These are phyloP conservation scores for Ephestia elutella DNA, from an alignment of 1,140 invertebrate species.

Conservation along the genomic window DNA sequence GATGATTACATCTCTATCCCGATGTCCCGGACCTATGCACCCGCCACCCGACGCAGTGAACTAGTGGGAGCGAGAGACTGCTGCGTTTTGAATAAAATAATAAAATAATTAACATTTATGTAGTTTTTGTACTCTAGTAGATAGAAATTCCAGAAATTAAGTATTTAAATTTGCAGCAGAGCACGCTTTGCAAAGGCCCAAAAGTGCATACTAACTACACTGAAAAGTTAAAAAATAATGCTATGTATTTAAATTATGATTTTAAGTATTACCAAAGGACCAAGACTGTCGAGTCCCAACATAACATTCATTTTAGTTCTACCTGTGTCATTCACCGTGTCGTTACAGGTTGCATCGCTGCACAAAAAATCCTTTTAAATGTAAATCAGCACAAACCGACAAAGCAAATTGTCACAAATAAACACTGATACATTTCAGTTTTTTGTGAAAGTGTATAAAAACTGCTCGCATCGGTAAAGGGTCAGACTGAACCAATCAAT, in stretches of 20 bases:
- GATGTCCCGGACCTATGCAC: constrained; percentile 20
- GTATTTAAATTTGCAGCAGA: too few species aligned
- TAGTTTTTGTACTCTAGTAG: too few species aligned
- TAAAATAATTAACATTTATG: too few species aligned
- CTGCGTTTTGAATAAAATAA: constrained; percentile 19
- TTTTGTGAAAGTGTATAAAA: constrained; percentile 67
- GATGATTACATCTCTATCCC: constrained; percentile 57
- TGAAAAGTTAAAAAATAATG: too few species aligned
- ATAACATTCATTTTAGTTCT: constrained; percentile 27
- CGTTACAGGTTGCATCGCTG: constrained; percentile 63
- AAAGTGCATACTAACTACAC: too few species aligned
- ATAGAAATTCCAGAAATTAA: too few species aligned
- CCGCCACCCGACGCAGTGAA: constrained; percentile 20
- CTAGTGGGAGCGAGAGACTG: constrained; percentile 7
- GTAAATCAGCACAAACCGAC: constrained; percentile 70
- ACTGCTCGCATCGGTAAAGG: constrained; percentile 61
- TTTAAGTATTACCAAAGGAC: constrained; percentile 25
- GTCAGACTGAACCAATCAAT: constrained; percentile 70
- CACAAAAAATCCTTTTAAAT: constrained; percentile 67
- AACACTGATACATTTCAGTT: constrained; percentile 67
- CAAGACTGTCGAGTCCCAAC: constrained; percentile 33
- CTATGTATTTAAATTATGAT: too few species aligned
- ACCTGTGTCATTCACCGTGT: constrained; percentile 68
- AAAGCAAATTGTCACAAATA: constrained; percentile 75
- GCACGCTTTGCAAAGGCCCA: too few species aligned